These are phyloP conservation scores for Scaptomyza polygonia DNA, from an alignment of 2,888 invertebrate species.

Conservation along the genomic window DNA sequence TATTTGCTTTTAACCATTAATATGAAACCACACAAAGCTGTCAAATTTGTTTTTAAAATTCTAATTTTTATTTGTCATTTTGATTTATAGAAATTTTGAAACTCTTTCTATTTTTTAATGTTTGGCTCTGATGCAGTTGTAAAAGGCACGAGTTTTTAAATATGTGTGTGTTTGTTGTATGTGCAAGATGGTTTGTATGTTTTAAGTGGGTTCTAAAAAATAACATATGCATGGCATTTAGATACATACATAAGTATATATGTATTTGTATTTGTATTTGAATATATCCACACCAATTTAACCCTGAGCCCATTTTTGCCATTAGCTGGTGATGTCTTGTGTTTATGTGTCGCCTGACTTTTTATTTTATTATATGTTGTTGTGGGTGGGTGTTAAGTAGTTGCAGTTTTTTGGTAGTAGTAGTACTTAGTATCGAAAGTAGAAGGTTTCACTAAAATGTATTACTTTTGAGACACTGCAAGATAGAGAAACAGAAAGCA, in stretches of 20 bases:
- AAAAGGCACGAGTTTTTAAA: conserved; percentile 56
- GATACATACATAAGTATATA: neutral
- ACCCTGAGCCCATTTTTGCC: conserved; percentile 54
- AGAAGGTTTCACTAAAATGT: conserved; percentile 63
- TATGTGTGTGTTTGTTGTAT: conserved; percentile 31
- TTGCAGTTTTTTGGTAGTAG: conserved; percentile 46
- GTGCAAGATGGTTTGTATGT: neutral
- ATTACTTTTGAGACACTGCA: conserved; percentile 83
- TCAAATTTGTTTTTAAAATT: conserved; percentile 37
- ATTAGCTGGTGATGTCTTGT: conserved; percentile 52
- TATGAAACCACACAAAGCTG: conserved; percentile 15
- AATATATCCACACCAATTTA: conserved; percentile 53
- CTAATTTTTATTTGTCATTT: conserved; percentile 6
- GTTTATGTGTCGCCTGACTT: conserved; percentile 35
- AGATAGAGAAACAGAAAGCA: conserved; percentile 80
- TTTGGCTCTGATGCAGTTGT: conserved; percentile 34
- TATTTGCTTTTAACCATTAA: conserved; percentile 10
- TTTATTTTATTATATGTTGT: conserved; percentile 28
- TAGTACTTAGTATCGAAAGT: conserved; percentile 68
- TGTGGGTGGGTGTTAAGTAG: conserved; percentile 63
- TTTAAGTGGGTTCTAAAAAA: conserved; percentile 51
- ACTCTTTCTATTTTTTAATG: conserved; percentile 22
- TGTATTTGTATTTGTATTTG: conserved; percentile 15
- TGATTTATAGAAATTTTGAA: conserved; percentile 2
- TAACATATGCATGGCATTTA: conserved; percentile 44